Evolutionary conservation across 1,140 invertebrate genomes (phyloP), one percentile per base, ranked within the genome.

Genomic region (Solenopsis fugax): DNA sequence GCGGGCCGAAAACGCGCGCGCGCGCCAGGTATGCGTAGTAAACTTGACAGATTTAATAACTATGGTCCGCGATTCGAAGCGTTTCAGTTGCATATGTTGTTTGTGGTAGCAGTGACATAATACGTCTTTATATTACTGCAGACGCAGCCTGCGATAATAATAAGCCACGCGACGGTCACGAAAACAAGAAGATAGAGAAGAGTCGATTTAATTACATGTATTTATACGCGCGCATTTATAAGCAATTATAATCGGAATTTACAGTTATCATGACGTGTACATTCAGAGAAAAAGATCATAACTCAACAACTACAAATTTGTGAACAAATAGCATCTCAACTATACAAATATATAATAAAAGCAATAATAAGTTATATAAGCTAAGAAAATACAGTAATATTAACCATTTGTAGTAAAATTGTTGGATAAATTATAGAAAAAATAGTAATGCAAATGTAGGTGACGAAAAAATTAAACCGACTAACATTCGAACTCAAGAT

Each of bases 21-120:
- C 60, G 13, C 10, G 45, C 48, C 48, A 81, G 76, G 64, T 81
- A 81, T 29, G 16, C 64, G 48, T 67, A 24, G 34, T 81, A 81
- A 69, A 56, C 69, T 64, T 71, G 34, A 71, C 64, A 45, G 48
- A 56, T 81, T 81, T 81, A 81, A 71, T 81, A 81, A 81, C 21
- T 10, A 12, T 16, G n/a, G 18, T 29, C 64, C 64, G 21, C 34
- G 58, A 65, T 65, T 65, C 21, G 12, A 4, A 29, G 21, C 16
- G n/a, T 10, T 37, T 65, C 60, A 21, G 13, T 65, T 37, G n/a
- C 45, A 12, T 48, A 78, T 3, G 24, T 64, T 54, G 76, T 67
- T 65, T 80, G 62, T 7, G 48, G 52, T 54, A 54, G 29, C 62
- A 24, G 10, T 69, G 48, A 71, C 64, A 69, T 69, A 69, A 81